Evolutionary conservation across 2,888 invertebrate species (phyloP).

Genomic region (Automeris io): DNA sequence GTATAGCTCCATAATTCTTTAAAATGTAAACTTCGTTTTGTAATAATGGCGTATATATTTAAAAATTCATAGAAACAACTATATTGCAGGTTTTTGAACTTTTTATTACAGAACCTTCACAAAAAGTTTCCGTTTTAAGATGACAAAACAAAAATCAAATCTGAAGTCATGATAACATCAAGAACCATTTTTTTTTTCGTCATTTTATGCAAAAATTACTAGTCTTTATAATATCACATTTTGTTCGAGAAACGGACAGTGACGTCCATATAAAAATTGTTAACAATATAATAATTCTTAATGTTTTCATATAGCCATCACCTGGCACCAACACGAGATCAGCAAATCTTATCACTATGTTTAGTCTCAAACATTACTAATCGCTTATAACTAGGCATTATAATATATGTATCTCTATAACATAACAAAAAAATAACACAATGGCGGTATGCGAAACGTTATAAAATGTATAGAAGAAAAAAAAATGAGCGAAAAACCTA

Average conservation of each 20-base stretch:
- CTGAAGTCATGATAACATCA: conserved; percentile 73
- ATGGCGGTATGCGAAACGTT: conserved; percentile 64
- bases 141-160: conserved; percentile 73
- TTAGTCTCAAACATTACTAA: conserved; percentile 61
- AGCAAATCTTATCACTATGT: conserved; percentile 63
- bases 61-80: conserved; percentile 19
- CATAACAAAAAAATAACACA: conserved; percentile 63
- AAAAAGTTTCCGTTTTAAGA: conserved; percentile 67
- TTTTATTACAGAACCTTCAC: conserved; percentile 73
- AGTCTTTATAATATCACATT: conserved; percentile 75
- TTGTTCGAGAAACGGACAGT: conserved; percentile 70
- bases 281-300: conserved; percentile 74
- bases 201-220: conserved; percentile 60
- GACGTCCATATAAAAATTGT: conserved; percentile 71
- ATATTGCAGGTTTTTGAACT: conserved; percentile 28
- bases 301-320: conserved; percentile 70
- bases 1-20: no score
- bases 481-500: conserved; percentile 32
- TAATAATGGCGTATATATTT: not conserved
- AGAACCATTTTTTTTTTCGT: conserved; percentile 64
- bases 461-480: conserved; percentile 48
- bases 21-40: no score
- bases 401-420: no score
- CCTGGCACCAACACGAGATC: conserved; percentile 71
- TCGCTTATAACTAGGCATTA: conserved; percentile 57